These are phyloP conservation scores for Centrocercus urophasianus DNA, from an alignment of 2,113 vertebrate genomes.

Conservation along the genomic window DNA sequence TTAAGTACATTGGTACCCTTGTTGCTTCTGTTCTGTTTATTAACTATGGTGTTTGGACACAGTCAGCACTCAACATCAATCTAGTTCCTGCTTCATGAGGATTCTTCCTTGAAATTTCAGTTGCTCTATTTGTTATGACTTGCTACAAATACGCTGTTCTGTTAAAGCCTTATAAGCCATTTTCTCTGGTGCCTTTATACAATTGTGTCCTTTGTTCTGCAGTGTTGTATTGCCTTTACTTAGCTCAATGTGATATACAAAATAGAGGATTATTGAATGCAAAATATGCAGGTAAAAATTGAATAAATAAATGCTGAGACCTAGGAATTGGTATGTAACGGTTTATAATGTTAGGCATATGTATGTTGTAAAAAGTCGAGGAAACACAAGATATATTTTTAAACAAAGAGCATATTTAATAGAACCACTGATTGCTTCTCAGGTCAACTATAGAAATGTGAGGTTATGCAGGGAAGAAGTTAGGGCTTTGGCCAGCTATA, in stretches of 20 bases:
- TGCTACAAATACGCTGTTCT: not conserved
- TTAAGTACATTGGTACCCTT: not conserved
- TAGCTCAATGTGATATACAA: accelerated
- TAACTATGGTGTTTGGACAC: not conserved
- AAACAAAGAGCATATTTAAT: not conserved
- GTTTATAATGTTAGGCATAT: not conserved
- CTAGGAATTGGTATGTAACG: accelerated
- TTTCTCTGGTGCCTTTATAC: accelerated
- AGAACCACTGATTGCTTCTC: not conserved
- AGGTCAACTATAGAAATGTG: not conserved
- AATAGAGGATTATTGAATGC: not conserved
- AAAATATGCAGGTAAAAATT: not conserved
- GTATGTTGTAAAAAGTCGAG: not conserved
- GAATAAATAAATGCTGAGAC: not conserved
- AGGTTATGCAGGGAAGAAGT: not conserved
- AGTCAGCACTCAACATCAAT: not conserved
- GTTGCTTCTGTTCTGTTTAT: not conserved
- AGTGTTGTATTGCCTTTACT: not conserved
- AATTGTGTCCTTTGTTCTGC: not conserved
- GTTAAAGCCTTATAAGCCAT: not conserved
- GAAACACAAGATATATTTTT: not conserved
- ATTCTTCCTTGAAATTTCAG: not conserved
- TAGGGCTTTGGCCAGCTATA: not conserved
- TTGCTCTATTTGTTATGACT: not conserved
- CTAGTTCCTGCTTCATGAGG: not conserved